Evolutionary conservation across 53 echinoderm and acorn worm species (phyloP), one percentile per base, ranked within the genome.

Genomic region (Pentamera pediparva): DNA sequence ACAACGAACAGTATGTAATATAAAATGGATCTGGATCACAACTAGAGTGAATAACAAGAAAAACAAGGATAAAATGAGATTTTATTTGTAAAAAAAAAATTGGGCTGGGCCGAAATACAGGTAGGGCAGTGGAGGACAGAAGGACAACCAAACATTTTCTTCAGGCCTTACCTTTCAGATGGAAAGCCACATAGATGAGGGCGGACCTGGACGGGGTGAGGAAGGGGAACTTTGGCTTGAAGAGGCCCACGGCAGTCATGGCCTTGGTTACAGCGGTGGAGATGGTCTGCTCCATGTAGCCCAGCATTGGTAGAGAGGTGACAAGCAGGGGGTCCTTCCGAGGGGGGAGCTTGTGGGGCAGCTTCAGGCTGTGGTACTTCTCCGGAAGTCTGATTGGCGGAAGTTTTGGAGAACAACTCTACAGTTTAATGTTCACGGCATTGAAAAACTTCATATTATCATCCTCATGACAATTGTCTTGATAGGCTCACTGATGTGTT

Each of bases 151-250:
- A n/a, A n/a, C n/a, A n/a, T n/a, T n/a, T n/a, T n/a, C n/a, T n/a
- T n/a, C n/a, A n/a, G n/a, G 27, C 62, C 73, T 61, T 75, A 98
- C 98, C 91, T 98, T 98, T 98, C 34, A 98, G 83, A 56, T 98
- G 98, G 76, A 84, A 98, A 4, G 98, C 98, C 13, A 98, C 76
- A 70, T 98, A 98, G 10, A 98, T 76, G 56, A 91, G 34, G 10
- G 98, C 91, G 10, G 98, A 98, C 21, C 91, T 61, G 4, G 98
- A 88, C 3, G 91, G 80, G 3, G 77, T 78, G 57, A 98, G 78
- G 79, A 98, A 98, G 34, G 98, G 98, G 33, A 88, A 98, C 84
- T 98, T 98, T 32, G 98, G 98, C 73, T 98, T 98, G 67, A 89
- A 98, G 78, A 91, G 91, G 1, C 98, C 98, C 6, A 81, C 84